A percentile compares a stretch with the other conserved stretches of the same genome.
phyloP scores from a whole-genome alignment of 2,797 vertebrate genomes.

The Galaxias olidus region DNA sequence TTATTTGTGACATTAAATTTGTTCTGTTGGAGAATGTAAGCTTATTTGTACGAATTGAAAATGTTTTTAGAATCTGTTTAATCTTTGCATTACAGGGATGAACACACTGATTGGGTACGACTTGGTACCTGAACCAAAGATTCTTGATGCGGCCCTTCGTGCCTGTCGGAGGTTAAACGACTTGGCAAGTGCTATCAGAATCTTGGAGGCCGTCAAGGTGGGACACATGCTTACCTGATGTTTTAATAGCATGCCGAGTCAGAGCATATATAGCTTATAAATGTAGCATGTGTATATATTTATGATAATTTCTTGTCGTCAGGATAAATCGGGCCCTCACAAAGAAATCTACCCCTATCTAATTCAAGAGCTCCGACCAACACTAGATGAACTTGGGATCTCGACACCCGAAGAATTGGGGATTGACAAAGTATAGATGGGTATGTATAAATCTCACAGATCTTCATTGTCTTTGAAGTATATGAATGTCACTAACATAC shows the following conservation, averaged over 20 bases:
- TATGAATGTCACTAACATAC: slow-evolving; percentile 7
- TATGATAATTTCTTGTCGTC: slow-evolving; percentile 12
- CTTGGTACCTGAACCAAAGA: slow-evolving; percentile 96
- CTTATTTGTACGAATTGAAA: background rate
- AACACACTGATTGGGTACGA: slow-evolving; percentile 93
- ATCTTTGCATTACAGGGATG: slow-evolving; percentile 76
- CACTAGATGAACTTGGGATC: slow-evolving; percentile 88
- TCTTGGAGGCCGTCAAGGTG: slow-evolving; percentile 95
- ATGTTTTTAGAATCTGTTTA: background rate
- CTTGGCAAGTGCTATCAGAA: slow-evolving; percentile 90
- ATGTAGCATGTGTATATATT: too few species aligned
- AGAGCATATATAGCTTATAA: too few species aligned
- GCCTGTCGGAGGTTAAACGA: slow-evolving; percentile 94
- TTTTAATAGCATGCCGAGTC: too few species aligned
- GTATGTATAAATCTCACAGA: slow-evolving; percentile 32
- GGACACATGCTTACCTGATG: slow-evolving; percentile 30
- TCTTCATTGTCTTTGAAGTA: background rate
- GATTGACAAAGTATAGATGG: slow-evolving; percentile 86
- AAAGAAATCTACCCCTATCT: slow-evolving; percentile 96
- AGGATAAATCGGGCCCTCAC: slow-evolving; percentile 94
- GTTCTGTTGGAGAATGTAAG: background rate
- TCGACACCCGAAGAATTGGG: slow-evolving; percentile 93
- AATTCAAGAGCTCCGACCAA: slow-evolving; percentile 91
- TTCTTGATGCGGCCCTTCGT: slow-evolving; percentile 88
- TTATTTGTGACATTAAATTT: background rate